Conservation (phyloP, 2,888 invertebrate species). For the Myopa tessellatipennis region DNA sequence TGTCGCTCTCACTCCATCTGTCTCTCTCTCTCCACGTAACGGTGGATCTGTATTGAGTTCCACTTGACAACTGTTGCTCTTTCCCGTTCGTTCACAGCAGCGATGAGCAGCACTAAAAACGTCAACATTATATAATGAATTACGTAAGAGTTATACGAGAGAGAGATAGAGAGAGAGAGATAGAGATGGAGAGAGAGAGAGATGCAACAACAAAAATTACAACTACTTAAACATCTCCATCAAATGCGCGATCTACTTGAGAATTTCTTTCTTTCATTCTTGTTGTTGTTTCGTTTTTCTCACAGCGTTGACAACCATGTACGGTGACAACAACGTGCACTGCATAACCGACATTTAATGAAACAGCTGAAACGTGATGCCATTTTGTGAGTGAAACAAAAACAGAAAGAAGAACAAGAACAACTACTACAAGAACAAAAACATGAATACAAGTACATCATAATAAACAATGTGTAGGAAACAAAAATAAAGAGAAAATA, state of each 20-base stretch:
- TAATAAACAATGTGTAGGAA: background rate
- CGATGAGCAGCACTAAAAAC: too few species aligned
- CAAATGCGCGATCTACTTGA: background rate
- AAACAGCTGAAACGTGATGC: slow-evolving; percentile 33
- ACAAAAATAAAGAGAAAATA: background rate
- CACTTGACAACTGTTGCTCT: background rate
- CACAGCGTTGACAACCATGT: slow-evolving; percentile 38
- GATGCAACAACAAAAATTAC: slow-evolving; percentile 1
- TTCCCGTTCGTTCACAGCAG: background rate
- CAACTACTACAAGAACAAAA: slow-evolving; percentile 5
- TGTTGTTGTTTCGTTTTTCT: slow-evolving; percentile 11
- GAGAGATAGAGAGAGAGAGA: too few species aligned
- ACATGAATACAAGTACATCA: background rate
- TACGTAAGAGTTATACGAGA: background rate
- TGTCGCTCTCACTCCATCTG: background rate
- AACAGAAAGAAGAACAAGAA: background rate
- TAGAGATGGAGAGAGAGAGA: background rate
- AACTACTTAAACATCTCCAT: background rate
- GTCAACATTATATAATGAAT: too few species aligned
- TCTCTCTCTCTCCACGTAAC: background rate
- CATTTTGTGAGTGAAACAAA: slow-evolving; percentile 15
- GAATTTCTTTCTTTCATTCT: background rate
- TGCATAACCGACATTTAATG: slow-evolving; percentile 21
- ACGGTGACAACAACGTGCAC: slow-evolving; percentile 38
- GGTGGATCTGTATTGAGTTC: background rate